A percentile compares a stretch with the other conserved stretches of the same genome.
These are phyloP conservation scores for Caprella mutica DNA, from an alignment of 2,888 invertebrate genomes.

Conservation along the genomic window DNA sequence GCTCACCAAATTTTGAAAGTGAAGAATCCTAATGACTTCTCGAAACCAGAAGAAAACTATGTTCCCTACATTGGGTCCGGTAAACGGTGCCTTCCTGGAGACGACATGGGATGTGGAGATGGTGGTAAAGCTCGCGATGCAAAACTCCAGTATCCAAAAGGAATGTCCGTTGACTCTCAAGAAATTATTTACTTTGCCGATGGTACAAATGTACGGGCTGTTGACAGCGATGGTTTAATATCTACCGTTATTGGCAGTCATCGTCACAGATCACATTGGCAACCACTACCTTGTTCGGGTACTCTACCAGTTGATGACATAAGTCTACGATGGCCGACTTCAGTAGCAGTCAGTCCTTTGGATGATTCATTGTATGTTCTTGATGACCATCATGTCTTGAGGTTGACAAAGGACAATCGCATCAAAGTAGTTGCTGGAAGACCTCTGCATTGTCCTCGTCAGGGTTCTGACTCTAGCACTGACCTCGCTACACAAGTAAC, in stretches of 20 bases:
- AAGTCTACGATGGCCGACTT: constrained; percentile 90
- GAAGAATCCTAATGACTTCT: constrained; percentile 58
- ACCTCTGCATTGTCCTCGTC: constrained; percentile 78
- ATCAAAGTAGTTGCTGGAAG: constrained; percentile 87
- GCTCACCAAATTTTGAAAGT: constrained; percentile 86
- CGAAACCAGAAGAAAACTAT: constrained; percentile 82
- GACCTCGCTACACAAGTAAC: constrained; percentile 85
- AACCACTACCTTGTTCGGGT: constrained; percentile 82
- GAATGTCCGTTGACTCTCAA: constrained; percentile 82
- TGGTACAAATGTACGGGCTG: constrained; percentile 86
- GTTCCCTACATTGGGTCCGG: constrained; percentile 91
- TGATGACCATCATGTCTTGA: constrained; percentile 68
- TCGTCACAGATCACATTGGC: constrained; percentile 75
- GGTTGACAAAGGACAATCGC: constrained; percentile 78
- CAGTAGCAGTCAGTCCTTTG: constrained; percentile 81
- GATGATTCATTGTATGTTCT: constrained; percentile 91
- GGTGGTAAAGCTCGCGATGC: constrained; percentile 85
- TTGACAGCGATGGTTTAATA: constrained; percentile 82
- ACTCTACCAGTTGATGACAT: constrained; percentile 51
- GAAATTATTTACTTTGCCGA: constrained; percentile 90
- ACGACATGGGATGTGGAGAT: constrained; percentile 91
- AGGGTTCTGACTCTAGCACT: constrained; percentile 45
- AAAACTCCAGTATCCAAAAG: constrained; percentile 89
- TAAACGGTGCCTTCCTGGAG: constrained; percentile 81
- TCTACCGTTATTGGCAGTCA: constrained; percentile 85